A percentile compares a stretch with the other conserved stretches of the same genome.
Conservation (phyloP, 2,888 invertebrate genomes). For the Dromius quadrimaculatus region DNA sequence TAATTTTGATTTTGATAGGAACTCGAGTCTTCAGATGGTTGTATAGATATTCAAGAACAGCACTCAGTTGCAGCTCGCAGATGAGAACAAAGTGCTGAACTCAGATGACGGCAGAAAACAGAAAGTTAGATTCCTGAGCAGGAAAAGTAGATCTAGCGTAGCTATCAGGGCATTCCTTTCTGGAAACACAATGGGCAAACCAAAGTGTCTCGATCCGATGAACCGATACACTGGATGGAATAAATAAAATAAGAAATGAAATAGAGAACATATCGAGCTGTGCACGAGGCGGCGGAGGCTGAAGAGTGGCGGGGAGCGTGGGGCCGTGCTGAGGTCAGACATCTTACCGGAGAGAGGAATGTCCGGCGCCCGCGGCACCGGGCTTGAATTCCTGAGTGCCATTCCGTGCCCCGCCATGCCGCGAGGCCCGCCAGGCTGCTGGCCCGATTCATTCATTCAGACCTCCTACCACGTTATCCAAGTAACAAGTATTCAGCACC, state of each 20-base stretch:
- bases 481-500: conserved; percentile 36
- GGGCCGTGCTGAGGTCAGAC: conserved; percentile 64
- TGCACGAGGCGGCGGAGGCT: too few relatives aligned
- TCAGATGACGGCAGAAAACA: too few relatives aligned
- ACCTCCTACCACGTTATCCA: conserved; percentile 70
- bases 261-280: conserved; percentile 53
- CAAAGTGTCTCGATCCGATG: conserved; percentile 46
- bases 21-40: too few relatives aligned
- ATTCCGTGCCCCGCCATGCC: conserved; percentile 61
- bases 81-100: too few relatives aligned
- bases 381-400: conserved; percentile 69
- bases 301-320: conserved; percentile 51
- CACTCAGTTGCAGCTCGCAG: too few relatives aligned
- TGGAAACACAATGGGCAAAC: conserved; percentile 32
- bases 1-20: too few relatives aligned
- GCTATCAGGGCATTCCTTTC: conserved; percentile 27
- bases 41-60: too few relatives aligned
- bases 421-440: conserved; percentile 60
- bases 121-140: too few relatives aligned
- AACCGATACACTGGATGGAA: conserved; percentile 52
- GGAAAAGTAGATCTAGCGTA: conserved; percentile 23
- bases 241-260: conserved; percentile 54
- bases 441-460: conserved; percentile 69
- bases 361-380: conserved; percentile 71
- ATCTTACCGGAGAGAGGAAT: conserved; percentile 68